These are phyloP conservation scores for Oxyura jamaicensis DNA, from an alignment of 2,113 vertebrate species.

Conservation along the genomic window DNA sequence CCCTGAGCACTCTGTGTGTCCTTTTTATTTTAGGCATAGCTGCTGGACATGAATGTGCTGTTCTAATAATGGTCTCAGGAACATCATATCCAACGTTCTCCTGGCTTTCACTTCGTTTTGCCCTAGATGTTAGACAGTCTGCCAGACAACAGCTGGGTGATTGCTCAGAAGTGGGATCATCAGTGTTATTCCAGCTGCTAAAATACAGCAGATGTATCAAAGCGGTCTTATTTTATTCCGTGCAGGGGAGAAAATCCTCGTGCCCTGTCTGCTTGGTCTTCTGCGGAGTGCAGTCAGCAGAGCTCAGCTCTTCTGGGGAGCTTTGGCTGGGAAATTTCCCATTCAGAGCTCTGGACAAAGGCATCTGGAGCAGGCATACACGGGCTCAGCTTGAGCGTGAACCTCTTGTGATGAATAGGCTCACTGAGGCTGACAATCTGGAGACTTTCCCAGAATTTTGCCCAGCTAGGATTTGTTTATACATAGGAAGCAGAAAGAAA, in stretches of 20 bases:
- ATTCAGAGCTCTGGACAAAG: conserved; percentile 49
- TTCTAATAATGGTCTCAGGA: conserved; percentile 54
- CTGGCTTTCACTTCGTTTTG: conserved; percentile 23
- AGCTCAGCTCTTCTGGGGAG: conserved; percentile 36
- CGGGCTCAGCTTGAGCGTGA: conserved; percentile 34
- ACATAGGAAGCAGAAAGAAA: conserved; percentile 12
- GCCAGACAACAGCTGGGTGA: conserved; percentile 13
- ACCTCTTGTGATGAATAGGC: conserved; percentile 60
- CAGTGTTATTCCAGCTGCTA: background rate
- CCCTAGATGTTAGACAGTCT: background rate
- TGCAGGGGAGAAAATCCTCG: background rate
- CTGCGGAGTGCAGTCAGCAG: background rate
- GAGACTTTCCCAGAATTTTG: conserved; percentile 56
- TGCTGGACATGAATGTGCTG: conserved; percentile 64
- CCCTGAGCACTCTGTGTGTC: conserved; percentile 56
- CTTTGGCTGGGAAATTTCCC: conserved; percentile 37
- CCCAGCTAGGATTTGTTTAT: conserved; percentile 42
- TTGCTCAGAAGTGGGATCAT: background rate
- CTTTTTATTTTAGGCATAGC: conserved; percentile 67
- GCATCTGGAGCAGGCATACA: conserved; percentile 14
- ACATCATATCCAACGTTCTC: conserved; percentile 9
- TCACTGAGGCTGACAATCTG: conserved; percentile 53
- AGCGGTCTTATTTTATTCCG: background rate
- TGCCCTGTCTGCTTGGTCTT: background rate
- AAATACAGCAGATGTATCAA: background rate